phyloP scores from a whole-genome alignment of 1,140 invertebrate genomes.

The Drosophila malerkotliana region DNA sequence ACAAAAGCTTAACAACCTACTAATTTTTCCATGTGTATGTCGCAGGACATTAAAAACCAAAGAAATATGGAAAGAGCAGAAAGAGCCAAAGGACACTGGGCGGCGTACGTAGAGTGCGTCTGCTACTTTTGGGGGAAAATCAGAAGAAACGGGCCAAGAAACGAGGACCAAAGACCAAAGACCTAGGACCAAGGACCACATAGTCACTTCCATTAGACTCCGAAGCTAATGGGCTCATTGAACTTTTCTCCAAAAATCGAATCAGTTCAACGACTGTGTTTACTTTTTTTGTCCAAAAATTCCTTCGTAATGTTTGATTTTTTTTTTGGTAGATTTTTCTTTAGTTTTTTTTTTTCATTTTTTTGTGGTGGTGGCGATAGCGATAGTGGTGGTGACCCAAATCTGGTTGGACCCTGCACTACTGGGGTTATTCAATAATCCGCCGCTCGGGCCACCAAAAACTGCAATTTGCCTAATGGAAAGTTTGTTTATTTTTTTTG shows the following conservation, averaged over 20 bases:
- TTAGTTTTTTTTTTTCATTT: constrained; percentile 2
- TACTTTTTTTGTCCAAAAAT: neutral
- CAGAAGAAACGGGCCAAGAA: neutral
- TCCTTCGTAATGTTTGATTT: neutral
- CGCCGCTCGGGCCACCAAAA: constrained; percentile 28
- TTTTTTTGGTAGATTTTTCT: neutral
- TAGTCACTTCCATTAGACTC: constrained; percentile 76
- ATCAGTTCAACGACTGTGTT: constrained; percentile 56
- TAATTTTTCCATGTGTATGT: constrained; percentile 29
- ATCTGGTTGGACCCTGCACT: constrained; percentile 20
- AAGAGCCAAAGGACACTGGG: neutral
- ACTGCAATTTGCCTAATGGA: constrained; percentile 76
- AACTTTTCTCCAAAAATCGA: constrained; percentile 43
- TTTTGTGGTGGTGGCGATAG: neutral
- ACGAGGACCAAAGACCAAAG: constrained; percentile 22
- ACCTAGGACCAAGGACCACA: constrained; percentile 37
- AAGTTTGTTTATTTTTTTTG: constrained; percentile 41
- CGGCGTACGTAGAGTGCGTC: constrained; percentile 20
- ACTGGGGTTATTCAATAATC: constrained; percentile 69
- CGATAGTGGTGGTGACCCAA: constrained; percentile 31
- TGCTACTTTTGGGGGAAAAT: constrained; percentile 3
- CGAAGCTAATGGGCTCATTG: constrained; percentile 60
- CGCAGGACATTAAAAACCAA: constrained; percentile 46
- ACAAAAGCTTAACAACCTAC: constrained; percentile 29
- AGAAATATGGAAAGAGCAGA: constrained; percentile 25